Evolutionary conservation across 2,888 invertebrate genomes (phyloP).

Genomic region (Lasioglossum villosulum): DNA sequence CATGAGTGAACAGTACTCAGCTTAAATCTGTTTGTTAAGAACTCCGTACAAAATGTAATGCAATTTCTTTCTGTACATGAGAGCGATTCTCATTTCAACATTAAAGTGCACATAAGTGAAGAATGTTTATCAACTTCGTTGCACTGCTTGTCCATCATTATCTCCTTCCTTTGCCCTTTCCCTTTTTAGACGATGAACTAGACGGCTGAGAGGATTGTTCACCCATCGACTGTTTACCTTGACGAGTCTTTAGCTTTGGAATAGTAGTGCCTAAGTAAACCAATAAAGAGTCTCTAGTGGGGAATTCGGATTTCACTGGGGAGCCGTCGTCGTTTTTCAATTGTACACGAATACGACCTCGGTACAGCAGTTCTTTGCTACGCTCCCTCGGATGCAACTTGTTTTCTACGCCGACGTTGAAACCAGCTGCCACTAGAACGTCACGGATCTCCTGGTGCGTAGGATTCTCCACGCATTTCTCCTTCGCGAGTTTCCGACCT

Average conservation of each 20-base stretch:
- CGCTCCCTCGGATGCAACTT: conserved; percentile 96
- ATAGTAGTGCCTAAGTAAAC: conserved; percentile 92
- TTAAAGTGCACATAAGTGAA: conserved; percentile 26
- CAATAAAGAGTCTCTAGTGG: conserved; percentile 92
- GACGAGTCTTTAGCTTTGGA: conserved; percentile 94
- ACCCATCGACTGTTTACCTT: conserved; percentile 85
- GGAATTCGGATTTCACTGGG: conserved; percentile 89
- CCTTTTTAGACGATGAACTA: conserved; percentile 79
- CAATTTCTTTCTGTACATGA: conserved; percentile 34
- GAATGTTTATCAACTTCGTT: conserved; percentile 23
- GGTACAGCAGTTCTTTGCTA: conserved; percentile 93
- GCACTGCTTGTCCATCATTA: conserved; percentile 68
- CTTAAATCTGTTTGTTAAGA: conserved; percentile 10
- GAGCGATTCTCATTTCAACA: conserved; percentile 21
- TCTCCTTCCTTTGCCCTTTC: conserved; percentile 85
- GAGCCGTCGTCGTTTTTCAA: conserved; percentile 95
- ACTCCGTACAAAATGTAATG: conserved; percentile 39
- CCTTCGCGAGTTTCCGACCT: conserved; percentile 94
- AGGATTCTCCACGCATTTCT: conserved; percentile 97
- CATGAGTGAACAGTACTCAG: conserved; percentile 9
- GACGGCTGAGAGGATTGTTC: conserved; percentile 82
- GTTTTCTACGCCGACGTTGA: conserved; percentile 95
- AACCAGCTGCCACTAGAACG: conserved; percentile 93
- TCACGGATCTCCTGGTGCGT: conserved; percentile 97
- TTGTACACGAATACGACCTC: conserved; percentile 97